These are phyloP conservation scores for Patella ulyssiponensis DNA, from an alignment of 2,888 invertebrate genomes.

Conservation along the genomic window DNA sequence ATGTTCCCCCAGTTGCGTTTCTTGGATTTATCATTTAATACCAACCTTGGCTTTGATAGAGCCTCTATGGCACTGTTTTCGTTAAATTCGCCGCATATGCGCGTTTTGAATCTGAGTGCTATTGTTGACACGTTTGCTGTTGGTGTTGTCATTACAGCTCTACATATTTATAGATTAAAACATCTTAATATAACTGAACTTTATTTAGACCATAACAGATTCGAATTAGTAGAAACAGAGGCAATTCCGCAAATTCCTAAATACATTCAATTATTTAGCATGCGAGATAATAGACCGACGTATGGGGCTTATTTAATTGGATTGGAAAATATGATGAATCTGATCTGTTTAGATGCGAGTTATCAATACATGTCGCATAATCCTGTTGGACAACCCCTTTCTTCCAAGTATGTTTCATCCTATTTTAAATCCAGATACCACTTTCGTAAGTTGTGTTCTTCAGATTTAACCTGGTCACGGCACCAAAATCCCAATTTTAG, in stretches of 20 bases:
- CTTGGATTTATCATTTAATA: constrained; percentile 3
- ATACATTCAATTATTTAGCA: neutral
- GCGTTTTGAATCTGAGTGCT: neutral
- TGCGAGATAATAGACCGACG: neutral
- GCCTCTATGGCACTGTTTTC: neutral
- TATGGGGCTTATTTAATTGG: too few species aligned
- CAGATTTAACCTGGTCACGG: too few species aligned
- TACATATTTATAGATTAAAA: neutral
- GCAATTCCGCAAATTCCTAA: neutral
- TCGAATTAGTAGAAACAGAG: neutral
- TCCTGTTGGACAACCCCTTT: too few species aligned
- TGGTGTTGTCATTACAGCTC: neutral
- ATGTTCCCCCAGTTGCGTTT: neutral
- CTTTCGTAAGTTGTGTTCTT: too few species aligned
- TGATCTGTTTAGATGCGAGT: too few species aligned
- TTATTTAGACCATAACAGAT: constrained; percentile 11
- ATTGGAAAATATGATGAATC: too few species aligned
- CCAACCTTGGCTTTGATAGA: neutral
- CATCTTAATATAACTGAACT: constrained; percentile 14
- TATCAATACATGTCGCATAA: too few species aligned
- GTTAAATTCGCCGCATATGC: neutral
- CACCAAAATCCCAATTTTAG: too few species aligned
- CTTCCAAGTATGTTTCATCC: too few species aligned
- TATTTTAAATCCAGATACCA: too few species aligned
- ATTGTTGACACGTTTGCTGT: neutral